phyloP scores from a whole-genome alignment of 53 echinoderm and acorn worm genomes.

The Apostichopus leukothele region DNA sequence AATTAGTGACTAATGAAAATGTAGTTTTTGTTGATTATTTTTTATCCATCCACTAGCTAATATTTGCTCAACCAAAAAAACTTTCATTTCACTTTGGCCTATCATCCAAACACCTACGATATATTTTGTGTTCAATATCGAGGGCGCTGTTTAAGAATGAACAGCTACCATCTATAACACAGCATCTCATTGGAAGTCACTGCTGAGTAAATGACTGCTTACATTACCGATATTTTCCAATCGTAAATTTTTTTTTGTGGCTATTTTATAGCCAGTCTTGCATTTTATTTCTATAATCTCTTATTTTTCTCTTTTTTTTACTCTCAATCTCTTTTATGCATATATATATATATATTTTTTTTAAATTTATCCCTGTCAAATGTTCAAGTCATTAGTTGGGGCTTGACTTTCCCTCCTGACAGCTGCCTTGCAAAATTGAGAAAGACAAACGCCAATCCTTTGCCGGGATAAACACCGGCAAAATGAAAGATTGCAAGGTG shows the following conservation, averaged over 20 bases:
- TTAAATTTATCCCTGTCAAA: background rate
- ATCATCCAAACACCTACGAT: too few relatives aligned
- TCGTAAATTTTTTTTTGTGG: background rate
- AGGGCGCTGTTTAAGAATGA: conserved; percentile 1
- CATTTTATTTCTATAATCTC: background rate
- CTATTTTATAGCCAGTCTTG: background rate
- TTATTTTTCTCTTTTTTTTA: background rate
- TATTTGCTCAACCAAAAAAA: too few relatives aligned
- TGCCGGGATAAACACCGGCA: conserved; percentile 3
- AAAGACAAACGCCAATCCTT: conserved; percentile 29
- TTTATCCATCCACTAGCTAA: too few relatives aligned
- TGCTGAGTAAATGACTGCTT: background rate
- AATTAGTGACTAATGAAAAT: too few relatives aligned
- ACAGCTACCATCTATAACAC: background rate
- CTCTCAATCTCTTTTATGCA: background rate
- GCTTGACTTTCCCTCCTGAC: conserved; percentile 28
- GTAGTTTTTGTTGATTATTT: too few relatives aligned
- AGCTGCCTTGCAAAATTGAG: conserved; percentile 36
- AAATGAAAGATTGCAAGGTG: conserved; percentile 32
- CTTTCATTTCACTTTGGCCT: too few relatives aligned
- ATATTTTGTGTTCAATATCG: background rate
- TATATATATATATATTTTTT: background rate
- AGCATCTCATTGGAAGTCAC: background rate
- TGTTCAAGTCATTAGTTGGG: conserved; percentile 30
- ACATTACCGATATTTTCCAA: background rate